Conservation (phyloP, 2,113 vertebrate genomes). For the Nestor notabilis region DNA sequence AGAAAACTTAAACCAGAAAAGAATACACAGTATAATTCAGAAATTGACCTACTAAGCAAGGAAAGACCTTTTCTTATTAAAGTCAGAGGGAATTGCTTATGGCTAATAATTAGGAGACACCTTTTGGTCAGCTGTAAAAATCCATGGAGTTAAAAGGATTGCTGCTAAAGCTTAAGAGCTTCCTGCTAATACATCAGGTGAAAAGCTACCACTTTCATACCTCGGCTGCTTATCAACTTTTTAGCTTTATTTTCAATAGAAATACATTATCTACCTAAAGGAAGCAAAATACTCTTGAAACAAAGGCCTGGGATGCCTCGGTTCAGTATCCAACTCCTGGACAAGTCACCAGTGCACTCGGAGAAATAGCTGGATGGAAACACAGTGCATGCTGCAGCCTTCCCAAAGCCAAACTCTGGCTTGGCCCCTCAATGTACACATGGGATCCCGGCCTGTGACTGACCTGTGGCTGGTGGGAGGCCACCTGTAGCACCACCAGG, state of each 20-base stretch:
- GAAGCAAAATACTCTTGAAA: background rate
- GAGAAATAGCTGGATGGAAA: background rate
- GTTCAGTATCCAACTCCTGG: background rate
- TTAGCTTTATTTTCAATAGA: background rate
- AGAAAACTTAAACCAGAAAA: background rate
- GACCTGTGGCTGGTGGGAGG: rapidly evolving
- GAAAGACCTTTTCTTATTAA: background rate
- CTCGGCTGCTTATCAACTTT: background rate
- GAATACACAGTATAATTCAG: background rate
- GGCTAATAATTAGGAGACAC: background rate
- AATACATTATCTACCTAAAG: background rate
- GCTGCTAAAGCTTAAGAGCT: background rate
- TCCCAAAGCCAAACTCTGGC: background rate
- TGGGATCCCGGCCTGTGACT: rapidly evolving
- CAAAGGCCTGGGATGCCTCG: background rate
- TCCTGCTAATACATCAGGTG: background rate
- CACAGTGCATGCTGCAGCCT: rapidly evolving
- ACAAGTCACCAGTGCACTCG: rapidly evolving
- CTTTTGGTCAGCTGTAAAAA: background rate
- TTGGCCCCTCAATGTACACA: rapidly evolving
- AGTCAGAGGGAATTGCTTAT: background rate
- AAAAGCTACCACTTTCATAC: background rate
- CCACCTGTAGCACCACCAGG: rapidly evolving
- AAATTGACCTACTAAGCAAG: background rate
- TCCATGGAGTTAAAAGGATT: background rate